Evolutionary conservation across 2,888 invertebrate genomes (phyloP), one percentile per base, ranked within the genome.

Genomic region (Epistrophe eligans): DNA sequence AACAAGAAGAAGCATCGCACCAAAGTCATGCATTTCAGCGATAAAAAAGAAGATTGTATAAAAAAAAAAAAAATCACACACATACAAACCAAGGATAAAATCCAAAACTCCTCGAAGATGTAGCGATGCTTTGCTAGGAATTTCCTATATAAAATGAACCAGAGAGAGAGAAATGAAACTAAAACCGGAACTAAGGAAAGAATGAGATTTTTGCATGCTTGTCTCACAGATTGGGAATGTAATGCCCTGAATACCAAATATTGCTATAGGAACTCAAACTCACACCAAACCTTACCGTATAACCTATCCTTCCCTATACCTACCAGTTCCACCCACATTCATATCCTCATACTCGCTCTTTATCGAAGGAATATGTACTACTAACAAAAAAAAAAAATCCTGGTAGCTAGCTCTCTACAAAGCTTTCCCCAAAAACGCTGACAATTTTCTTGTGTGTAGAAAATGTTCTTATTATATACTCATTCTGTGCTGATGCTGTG

Each of bases 231-330:
- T 82, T 87, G 87, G 72, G 72, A 76, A 87, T 87, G 87, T 87
- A 79, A 87, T 87, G 87, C 52, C 76, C 87, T 87, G 87, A 87
- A 87, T 87, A 87, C 87, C 87, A 87, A 87, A 83, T 82, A 74
- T 73, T 73, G 81, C 55, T 57, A 81, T 50, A 67, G 79, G 71
- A 70, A 66, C 83, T 73, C 67, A 35, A 73, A 24, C 15, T 64
- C 50, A 50, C 48, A 28, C 28, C 19, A 52, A 52, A 38, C 50
- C 50, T 13, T 38, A 8, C 13, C 35, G 5, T 13, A 15, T 0
- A 15, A 4, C 10, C 40, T 6, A 19, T 1, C 10, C 24, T 24
- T 11, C 1, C 24, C 24, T 24, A 7, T 32, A 38, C 38, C 38
- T 40, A 40, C 5, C 35, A 32, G n/a, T 7, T 4, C 38, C 70